Evolutionary conservation across 2,113 vertebrate species (phyloP).

Genomic region (human (Homo sapiens)): DNA sequence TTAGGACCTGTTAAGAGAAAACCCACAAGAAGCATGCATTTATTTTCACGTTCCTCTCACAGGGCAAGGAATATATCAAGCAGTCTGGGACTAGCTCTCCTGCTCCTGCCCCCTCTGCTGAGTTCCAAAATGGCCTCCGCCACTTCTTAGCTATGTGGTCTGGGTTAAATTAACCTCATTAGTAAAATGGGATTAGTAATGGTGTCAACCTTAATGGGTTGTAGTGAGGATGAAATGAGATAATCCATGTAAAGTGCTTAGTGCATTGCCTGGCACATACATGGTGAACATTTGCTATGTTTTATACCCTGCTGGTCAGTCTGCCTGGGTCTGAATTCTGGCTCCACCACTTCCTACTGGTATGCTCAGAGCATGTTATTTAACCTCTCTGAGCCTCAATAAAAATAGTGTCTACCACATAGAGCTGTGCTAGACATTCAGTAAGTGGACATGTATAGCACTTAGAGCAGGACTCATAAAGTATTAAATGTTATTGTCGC

Average conservation of each 20-base stretch:
- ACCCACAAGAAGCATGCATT: neutral
- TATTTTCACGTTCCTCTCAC: neutral
- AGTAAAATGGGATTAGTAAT: conserved; percentile 11
- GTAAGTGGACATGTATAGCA: neutral
- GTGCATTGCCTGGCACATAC: neutral
- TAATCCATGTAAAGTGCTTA: neutral
- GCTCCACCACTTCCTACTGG: neutral
- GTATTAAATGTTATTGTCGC: neutral
- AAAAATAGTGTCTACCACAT: neutral
- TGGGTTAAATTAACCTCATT: conserved; percentile 29
- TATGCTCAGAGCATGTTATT: neutral
- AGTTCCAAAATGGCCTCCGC: neutral
- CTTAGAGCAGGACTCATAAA: neutral
- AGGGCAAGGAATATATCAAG: neutral
- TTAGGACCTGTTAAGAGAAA: conserved; percentile 24
- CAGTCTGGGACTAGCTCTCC: neutral
- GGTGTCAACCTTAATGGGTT: neutral
- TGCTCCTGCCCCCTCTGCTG: neutral
- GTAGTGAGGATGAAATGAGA: neutral
- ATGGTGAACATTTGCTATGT: neutral
- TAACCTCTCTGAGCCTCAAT: neutral
- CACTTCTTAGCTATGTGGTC: conserved; percentile 1
- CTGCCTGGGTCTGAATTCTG: neutral
- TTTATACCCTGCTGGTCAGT: neutral
- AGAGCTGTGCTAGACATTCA: neutral